Evolutionary conservation across 2,113 vertebrate genomes (phyloP), one percentile per base, ranked within the genome.

Genomic region (Gopherus flavomarginatus): DNA sequence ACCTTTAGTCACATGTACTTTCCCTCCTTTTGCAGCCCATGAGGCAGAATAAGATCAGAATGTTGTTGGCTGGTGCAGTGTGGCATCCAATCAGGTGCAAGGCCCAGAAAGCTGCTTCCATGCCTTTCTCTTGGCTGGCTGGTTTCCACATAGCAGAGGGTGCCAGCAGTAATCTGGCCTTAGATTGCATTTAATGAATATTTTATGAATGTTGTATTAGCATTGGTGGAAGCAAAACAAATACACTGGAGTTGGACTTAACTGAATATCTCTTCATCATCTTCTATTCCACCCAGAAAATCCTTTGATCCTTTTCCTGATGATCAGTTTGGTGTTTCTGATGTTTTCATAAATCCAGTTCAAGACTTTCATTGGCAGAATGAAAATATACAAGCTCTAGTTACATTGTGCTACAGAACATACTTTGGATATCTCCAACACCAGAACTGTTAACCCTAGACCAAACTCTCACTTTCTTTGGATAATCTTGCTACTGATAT

Each of bases 111-210:
- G 24, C 24, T 44, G 75, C 42, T 78, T 78, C 24, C 24, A 42
- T 47, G 42, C 42, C 22, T 78, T 47, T 78, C 26, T 6, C 75
- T 26, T 4, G 6, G 21, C 6, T 27, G 13, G 22, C 0, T 0
- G n/a, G 22, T 19, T 83, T 83, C 3, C 21, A 3, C 6, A 16
- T 16, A 78, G 42, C 22, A 12, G 26, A 27, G 19, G 53, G n/a
- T 31, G 14, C 38, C 27, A 9, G 5, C 49, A 13, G 5, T 57
- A 83, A 19, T 78, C 38, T 22, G 80, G 10, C 12, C 24, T 52
- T 75, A 13, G 2, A 59, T 93, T 35, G 27, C 0, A 0, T 52
- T 29, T 24, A 83, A 35, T 10, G 21, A 92, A 9, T 54, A 83
- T 26, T 53, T 81, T 31, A 82, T 3, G 83, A 90, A 95, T 50